Conservation (phyloP, 2,888 invertebrate species). For the Rhagonycha fulva region DNA sequence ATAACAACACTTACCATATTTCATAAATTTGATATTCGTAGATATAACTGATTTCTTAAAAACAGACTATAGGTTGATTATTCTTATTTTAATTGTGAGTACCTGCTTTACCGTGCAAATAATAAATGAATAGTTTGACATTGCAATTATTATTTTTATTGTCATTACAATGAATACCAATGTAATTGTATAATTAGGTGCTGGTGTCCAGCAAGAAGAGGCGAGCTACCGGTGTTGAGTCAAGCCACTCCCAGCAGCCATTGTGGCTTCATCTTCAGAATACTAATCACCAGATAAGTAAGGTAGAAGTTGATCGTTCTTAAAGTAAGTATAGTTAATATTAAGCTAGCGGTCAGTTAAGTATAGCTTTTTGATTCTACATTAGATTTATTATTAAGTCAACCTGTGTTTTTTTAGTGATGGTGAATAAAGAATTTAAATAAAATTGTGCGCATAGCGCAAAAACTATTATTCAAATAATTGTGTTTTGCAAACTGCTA, state of each 20-base stretch:
- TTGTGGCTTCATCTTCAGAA: conserved; percentile 28
- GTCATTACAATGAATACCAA: conserved; percentile 29
- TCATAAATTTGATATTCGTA: too few species aligned
- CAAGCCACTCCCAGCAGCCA: conserved; percentile 33
- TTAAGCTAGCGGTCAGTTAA: conserved; percentile 3
- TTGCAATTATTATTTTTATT: conserved; percentile 4
- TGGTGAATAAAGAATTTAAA: not conserved
- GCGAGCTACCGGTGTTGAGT: conserved; percentile 28
- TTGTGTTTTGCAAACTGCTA: not conserved
- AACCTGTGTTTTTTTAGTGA: conserved; percentile 1
- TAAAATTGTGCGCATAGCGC: not conserved
- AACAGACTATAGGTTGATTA: too few species aligned
- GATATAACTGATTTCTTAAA: too few species aligned
- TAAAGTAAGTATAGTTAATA: conserved; percentile 11
- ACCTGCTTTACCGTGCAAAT: not conserved
- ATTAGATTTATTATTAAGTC: conserved; percentile 1
- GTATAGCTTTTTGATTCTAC: conserved; percentile 2
- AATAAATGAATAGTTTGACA: conserved; percentile 1
- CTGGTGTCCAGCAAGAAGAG: conserved; percentile 26
- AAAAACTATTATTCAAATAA: not conserved
- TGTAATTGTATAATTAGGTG: conserved; percentile 33
- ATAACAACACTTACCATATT: not conserved
- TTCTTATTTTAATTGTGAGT: too few species aligned
- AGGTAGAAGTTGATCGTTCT: conserved; percentile 20
- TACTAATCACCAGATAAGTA: conserved; percentile 28